A percentile compares a stretch with the other conserved stretches of the same genome.
Conservation (phyloP, 2,113 vertebrate species). For the Prinia subflava region DNA sequence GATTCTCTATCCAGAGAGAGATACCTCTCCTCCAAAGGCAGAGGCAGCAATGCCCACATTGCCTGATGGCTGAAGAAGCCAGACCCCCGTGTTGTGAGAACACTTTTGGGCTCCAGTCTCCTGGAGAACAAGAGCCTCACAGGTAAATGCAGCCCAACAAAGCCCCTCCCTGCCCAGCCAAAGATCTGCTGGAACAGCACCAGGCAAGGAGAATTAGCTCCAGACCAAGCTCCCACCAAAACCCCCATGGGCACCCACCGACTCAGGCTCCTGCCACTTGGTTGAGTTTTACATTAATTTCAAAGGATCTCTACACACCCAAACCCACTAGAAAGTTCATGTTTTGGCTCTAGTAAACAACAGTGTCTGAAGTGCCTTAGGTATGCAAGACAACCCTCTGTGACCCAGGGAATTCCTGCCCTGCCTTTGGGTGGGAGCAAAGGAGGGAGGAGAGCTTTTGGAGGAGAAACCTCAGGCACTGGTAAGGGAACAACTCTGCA, state of each 20-base stretch:
- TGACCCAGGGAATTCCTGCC: background rate
- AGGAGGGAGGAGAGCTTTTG: background rate
- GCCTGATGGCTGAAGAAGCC: background rate
- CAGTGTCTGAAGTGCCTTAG: fast-evolving
- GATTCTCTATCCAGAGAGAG: background rate
- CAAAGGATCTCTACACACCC: background rate
- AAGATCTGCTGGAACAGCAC: background rate
- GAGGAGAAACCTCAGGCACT: background rate
- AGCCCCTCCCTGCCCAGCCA: background rate
- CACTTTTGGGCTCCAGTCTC: fast-evolving
- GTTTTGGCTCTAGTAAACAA: background rate
- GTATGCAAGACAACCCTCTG: background rate
- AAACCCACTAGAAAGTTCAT: background rate
- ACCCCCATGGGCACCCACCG: fast-evolving
- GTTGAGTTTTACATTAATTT: background rate
- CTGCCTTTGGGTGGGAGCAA: background rate
- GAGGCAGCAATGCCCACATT: fast-evolving
- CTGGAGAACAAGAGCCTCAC: too few species aligned
- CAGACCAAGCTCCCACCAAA: background rate
- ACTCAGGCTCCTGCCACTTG: background rate
- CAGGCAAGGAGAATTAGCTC: background rate
- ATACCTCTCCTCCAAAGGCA: background rate
- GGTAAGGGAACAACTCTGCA: background rate
- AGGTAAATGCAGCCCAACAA: background rate
- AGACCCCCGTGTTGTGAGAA: fast-evolving